These are phyloP conservation scores for Rhynchonycteris naso DNA, from an alignment of 2,797 vertebrate genomes.

Conservation along the genomic window DNA sequence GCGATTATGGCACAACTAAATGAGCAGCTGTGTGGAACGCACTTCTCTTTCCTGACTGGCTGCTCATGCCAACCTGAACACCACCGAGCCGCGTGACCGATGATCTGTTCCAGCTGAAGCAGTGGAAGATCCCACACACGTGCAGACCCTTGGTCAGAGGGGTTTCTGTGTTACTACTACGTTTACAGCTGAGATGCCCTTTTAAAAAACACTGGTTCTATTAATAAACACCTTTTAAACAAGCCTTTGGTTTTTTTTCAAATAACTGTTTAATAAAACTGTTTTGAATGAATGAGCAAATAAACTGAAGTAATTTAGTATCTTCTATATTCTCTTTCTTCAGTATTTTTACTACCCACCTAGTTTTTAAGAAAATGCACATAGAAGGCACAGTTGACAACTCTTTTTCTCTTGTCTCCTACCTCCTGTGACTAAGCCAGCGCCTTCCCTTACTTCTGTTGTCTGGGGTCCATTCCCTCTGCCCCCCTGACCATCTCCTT, in stretches of 20 bases:
- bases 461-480: not conserved
- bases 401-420: not conserved
- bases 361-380: not conserved
- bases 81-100: not conserved
- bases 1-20: not conserved
- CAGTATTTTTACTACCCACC: not conserved
- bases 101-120: not conserved
- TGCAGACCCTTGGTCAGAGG: not conserved
- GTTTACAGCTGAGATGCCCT: not conserved
- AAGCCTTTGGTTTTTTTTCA: not conserved
- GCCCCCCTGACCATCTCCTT: not conserved
- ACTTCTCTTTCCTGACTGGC: not conserved
- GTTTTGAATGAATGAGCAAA: not conserved
- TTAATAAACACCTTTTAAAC: not conserved
- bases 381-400: fast-evolving
- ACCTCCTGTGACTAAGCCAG: not conserved
- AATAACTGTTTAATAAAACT: not conserved
- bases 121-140: too few relatives aligned
- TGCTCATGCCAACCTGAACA: not conserved
- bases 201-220: not conserved
- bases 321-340: not conserved
- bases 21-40: not conserved
- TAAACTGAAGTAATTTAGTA: not conserved
- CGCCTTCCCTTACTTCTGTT: not conserved
- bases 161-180: not conserved